Percentiles rank a stretch among this genome's conserved stretches.
Evolutionary conservation across 92 coral and sea anemone genomes (phyloP).

Genomic region (Siderastrea radians): DNA sequence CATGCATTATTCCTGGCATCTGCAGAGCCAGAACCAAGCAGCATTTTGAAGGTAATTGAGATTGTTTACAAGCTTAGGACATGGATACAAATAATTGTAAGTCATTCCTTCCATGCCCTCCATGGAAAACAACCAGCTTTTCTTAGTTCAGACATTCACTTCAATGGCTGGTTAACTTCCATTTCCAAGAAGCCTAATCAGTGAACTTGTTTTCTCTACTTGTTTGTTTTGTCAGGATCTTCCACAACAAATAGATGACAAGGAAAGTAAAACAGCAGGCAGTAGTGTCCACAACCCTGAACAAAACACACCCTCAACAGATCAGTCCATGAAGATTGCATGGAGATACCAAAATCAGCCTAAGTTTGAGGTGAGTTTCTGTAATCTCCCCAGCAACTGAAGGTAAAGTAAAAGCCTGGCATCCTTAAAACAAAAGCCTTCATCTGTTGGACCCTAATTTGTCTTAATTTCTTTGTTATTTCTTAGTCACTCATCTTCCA

Average conservation of each 20-base stretch:
- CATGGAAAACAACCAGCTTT: no score
- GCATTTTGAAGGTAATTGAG: slow-evolving; percentile 74
- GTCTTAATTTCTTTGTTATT: no score
- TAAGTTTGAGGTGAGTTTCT: slow-evolving; percentile 75
- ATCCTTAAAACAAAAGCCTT: no score
- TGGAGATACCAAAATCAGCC: slow-evolving; percentile 97
- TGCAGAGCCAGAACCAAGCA: slow-evolving; percentile 85
- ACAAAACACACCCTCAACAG: slow-evolving; percentile 19
- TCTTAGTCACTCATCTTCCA: no score
- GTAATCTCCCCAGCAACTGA: no score
- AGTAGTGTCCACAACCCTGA: not conserved
- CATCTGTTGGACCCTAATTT: no score
- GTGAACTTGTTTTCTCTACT: not conserved
- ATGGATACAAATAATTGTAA: no score
- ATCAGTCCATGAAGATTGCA: slow-evolving; percentile 90
- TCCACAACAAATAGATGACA: slow-evolving; percentile 75
- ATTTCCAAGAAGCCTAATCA: not conserved
- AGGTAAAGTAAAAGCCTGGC: no score
- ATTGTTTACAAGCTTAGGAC: no score
- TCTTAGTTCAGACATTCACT: no score
- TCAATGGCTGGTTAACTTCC: no score
- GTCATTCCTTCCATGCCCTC: no score
- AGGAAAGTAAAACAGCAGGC: slow-evolving; percentile 22
- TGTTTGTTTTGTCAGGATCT: slow-evolving; percentile 65
- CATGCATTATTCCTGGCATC: slow-evolving; percentile 92